phyloP scores from a whole-genome alignment of 1,140 invertebrate genomes.

The Nasonia giraulti region DNA sequence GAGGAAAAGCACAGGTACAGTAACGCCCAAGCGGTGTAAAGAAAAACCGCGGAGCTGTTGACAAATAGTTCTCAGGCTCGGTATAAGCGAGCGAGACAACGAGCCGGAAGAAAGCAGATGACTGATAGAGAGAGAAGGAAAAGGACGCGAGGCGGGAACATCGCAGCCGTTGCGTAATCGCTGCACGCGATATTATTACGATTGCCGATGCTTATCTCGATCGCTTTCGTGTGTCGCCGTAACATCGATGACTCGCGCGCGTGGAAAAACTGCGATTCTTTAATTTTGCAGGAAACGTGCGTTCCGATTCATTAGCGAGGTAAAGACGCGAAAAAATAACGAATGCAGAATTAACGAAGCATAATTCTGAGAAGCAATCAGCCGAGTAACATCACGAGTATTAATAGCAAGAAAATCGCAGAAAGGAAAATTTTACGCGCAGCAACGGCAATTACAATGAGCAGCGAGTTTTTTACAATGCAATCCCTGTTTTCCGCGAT shows the following conservation, averaged over 20 bases:
- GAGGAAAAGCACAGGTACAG: not conserved
- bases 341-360: slow-evolving; percentile 1
- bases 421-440: not conserved
- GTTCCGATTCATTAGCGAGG: not conserved
- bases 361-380: not conserved
- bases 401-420: not conserved
- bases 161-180: not conserved
- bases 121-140: slow-evolving; percentile 30
- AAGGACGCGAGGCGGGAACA: slow-evolving; percentile 14
- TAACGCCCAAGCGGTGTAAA: not conserved
- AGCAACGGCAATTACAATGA: not conserved
- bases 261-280: not conserved
- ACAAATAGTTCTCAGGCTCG: slow-evolving; percentile 22
- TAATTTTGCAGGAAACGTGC: not conserved
- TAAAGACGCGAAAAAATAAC: not conserved
- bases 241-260: not conserved
- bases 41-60: not conserved
- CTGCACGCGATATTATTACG: not conserved
- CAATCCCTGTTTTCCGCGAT: not conserved
- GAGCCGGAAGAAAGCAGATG: slow-evolving; percentile 35
- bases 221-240: not conserved
- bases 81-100: not conserved
- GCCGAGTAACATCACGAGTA: not conserved
- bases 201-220: not conserved
- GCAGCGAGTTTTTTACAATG: not conserved